phyloP scores from a whole-genome alignment of 2,888 invertebrate species.

The Ceraclea dissimilis region DNA sequence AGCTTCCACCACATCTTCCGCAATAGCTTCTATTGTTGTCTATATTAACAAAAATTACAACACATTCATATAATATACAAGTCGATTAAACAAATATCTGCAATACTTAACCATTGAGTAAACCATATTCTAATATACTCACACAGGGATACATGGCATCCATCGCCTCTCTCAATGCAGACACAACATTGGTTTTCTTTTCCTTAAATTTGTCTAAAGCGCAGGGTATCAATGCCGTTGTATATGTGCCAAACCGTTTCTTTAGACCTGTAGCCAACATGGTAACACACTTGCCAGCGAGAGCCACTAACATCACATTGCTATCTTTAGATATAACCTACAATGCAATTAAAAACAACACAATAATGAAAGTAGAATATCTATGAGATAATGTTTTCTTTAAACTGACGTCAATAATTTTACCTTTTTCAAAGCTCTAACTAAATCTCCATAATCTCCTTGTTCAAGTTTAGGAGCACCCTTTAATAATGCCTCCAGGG shows the following conservation, averaged over 20 bases:
- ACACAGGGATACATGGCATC: slow-evolving; percentile 81
- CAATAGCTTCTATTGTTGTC: slow-evolving; percentile 74
- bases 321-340: slow-evolving; percentile 88
- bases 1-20: slow-evolving; percentile 79
- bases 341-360: slow-evolving; percentile 23
- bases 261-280: slow-evolving; percentile 80
- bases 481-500: slow-evolving; percentile 67
- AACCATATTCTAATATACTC: no score
- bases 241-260: slow-evolving; percentile 79
- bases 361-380: background rate
- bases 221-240: slow-evolving; percentile 64
- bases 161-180: slow-evolving; percentile 78
- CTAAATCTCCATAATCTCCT: slow-evolving; percentile 88
- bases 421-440: slow-evolving; percentile 81
- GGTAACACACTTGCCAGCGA: slow-evolving; percentile 77
- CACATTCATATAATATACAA: background rate
- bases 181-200: slow-evolving; percentile 87
- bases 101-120: no score
- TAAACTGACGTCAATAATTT: background rate
- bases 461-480: slow-evolving; percentile 78
- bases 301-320: slow-evolving; percentile 87
- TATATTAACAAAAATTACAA: slow-evolving; percentile 34
- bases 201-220: slow-evolving; percentile 96
- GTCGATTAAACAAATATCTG: no score
- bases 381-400: background rate